Percentiles rank a stretch among this genome's conserved stretches.
phyloP scores from a whole-genome alignment of 2,888 invertebrate genomes.

The Steromphala cineraria region DNA sequence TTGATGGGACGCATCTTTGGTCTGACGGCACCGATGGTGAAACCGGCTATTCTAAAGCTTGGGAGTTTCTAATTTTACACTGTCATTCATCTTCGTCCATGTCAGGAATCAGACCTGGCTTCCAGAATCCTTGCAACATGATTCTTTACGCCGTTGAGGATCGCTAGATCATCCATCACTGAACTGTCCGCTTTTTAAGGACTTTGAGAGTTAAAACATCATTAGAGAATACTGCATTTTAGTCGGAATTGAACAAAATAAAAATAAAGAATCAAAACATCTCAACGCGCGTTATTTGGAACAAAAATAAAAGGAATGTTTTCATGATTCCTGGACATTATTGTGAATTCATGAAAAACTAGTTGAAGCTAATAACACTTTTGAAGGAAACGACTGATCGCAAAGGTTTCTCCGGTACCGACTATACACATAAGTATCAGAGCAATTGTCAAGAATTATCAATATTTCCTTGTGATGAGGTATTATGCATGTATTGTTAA shows the following conservation, averaged over 20 bases:
- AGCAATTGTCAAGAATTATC: too few relatives aligned
- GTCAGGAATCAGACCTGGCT: conserved; percentile 9
- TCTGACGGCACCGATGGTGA: conserved; percentile 11
- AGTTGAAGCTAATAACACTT: background rate
- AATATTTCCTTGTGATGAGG: too few relatives aligned
- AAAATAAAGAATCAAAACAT: conserved; percentile 7
- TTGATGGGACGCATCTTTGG: background rate
- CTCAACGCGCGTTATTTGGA: conserved; percentile 4
- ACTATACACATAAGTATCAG: too few relatives aligned
- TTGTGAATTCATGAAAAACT: background rate
- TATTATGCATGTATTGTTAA: too few relatives aligned
- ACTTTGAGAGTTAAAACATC: conserved; percentile 17
- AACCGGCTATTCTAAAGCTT: conserved; percentile 7
- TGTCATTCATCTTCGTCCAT: conserved; percentile 6
- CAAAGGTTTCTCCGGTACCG: too few relatives aligned
- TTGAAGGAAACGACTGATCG: too few relatives aligned
- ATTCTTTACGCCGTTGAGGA: conserved; percentile 1
- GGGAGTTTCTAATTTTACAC: conserved; percentile 11
- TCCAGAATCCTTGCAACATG: conserved; percentile 9
- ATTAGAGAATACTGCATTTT: conserved; percentile 17
- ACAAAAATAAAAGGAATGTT: background rate
- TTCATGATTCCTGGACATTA: background rate
- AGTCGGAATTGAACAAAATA: conserved; percentile 15
- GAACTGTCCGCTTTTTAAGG: conserved; percentile 2
- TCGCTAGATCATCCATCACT: conserved; percentile 4